Evolutionary conservation across 1,140 invertebrate genomes (phyloP).

Genomic region (Orchestia grillus): DNA sequence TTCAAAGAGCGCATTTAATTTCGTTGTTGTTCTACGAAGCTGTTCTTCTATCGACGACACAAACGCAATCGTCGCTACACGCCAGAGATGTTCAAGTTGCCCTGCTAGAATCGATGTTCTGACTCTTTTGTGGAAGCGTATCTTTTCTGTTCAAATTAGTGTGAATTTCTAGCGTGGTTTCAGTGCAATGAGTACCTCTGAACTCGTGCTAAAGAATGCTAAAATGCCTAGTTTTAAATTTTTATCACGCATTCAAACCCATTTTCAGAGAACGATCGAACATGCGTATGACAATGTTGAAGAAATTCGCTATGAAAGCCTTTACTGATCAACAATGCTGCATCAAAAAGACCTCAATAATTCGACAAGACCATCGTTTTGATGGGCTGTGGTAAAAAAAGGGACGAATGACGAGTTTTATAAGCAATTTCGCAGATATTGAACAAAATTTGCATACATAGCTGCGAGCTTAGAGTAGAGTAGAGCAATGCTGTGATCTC

Average conservation of each 20-base stretch:
- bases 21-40: neutral
- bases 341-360: neutral
- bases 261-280: neutral
- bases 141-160: neutral
- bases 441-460: no score
- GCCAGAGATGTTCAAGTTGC: neutral
- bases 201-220: no score
- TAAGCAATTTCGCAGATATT: no score
- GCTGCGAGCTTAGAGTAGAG: no score
- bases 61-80: neutral
- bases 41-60: neutral
- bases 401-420: neutral
- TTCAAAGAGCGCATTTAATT: neutral
- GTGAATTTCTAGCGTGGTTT: neutral
- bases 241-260: no score
- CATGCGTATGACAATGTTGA: neutral
- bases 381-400: neutral
- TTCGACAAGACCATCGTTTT: neutral
- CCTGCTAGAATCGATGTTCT: neutral
- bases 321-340: neutral
- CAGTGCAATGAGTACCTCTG: no score
- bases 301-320: neutral
- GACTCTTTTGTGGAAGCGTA: neutral
- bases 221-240: no score
- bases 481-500: no score